Percentiles rank a stretch among this genome's conserved stretches.
These are phyloP conservation scores for Odocoileus virginianus DNA, from an alignment of 2,113 vertebrate genomes.

Conservation along the genomic window DNA sequence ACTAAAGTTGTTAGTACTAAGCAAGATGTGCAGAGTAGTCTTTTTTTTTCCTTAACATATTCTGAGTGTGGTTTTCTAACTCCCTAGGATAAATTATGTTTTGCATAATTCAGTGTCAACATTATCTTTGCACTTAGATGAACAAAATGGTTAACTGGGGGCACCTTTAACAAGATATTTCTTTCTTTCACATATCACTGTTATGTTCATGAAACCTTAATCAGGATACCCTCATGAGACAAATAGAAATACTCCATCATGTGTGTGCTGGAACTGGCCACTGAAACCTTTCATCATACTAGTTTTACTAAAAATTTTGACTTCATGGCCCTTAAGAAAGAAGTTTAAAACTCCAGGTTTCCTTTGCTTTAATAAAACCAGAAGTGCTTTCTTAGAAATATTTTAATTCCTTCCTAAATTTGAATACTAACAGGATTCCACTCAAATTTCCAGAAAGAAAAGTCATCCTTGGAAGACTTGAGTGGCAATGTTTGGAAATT, in stretches of 20 bases:
- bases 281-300: background rate
- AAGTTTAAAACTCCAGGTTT: constrained; percentile 1
- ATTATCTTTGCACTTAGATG: background rate
- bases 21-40: background rate
- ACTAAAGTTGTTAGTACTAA: background rate
- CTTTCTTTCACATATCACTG: background rate
- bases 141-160: background rate
- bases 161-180: background rate
- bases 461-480: background rate
- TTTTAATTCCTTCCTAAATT: background rate
- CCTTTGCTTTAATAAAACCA: background rate
- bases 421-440: constrained; percentile 8
- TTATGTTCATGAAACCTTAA: background rate
- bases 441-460: background rate
- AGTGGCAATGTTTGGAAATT: background rate
- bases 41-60: background rate
- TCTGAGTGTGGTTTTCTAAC: background rate
- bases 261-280: background rate
- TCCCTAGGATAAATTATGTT: background rate
- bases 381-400: constrained; percentile 11
- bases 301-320: background rate
- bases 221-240: background rate
- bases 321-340: background rate
- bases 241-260: background rate
- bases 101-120: background rate